Base-by-base conservation (phyloP, 1,140 invertebrate genomes). In the Pachyrhynchus sulphureomaculatus region DNA sequence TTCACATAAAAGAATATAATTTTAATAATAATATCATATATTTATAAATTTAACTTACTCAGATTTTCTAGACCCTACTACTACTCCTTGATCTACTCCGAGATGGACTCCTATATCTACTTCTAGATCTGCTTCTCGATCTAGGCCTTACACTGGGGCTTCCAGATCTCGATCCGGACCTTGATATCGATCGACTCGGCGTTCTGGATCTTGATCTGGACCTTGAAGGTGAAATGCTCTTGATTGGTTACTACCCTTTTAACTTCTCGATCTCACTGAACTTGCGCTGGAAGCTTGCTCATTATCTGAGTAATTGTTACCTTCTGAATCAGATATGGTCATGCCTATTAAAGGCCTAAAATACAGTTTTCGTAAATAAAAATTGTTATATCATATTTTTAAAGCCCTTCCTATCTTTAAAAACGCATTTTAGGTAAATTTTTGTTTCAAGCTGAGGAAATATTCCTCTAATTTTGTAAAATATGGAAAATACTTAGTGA, bases 311-410 rank as follows among this genome's bases (percentile, higher is more conserved):
- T 82, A 85, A 75, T 84, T 84, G 75, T 87, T 89, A 18, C 77
- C 86, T 75, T 91, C 88, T 6, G 87, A 89, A 75, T 91, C 88
- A 12, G 88, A 91, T 88, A 90, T 90, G 1, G 20, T 37, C 5
- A 21, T 42, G 17, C 58, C 42, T 63, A 47, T 52, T 20, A 10
- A 21, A 10, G 12, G 12, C 26, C 26, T 29, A 29, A 29, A 29
- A 29, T 2, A 29, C 5, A 29, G 5, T 29, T 2, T n/a, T n/a
- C n/a, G n/a, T n/a, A n/a, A n/a, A n/a, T n/a, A n/a, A n/a, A n/a
- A n/a, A n/a, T n/a, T n/a, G n/a, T n/a, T n/a, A n/a, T n/a, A n/a
- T n/a, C n/a, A n/a, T n/a, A n/a, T n/a, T n/a, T n/a, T n/a, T n/a
- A n/a, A n/a, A n/a, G n/a, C n/a, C n/a, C n/a, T n/a, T n/a, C n/a